Conservation (phyloP, 1,140 invertebrate genomes). For the Atta colombica region DNA sequence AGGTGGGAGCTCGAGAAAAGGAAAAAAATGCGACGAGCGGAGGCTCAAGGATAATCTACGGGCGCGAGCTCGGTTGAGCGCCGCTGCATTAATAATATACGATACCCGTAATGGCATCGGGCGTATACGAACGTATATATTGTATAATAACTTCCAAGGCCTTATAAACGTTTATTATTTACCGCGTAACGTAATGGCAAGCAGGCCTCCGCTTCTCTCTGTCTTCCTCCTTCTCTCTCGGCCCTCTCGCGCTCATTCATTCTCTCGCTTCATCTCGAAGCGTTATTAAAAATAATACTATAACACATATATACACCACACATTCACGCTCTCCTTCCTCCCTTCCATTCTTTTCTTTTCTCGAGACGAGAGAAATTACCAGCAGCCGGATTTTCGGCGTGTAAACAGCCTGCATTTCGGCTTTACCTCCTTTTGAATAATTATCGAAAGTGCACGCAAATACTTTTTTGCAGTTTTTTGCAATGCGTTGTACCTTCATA, state of each 20-base stretch:
- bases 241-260: not conserved
- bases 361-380: slow-evolving; percentile 63
- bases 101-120: slow-evolving; percentile 86
- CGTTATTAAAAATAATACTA: slow-evolving; percentile 76
- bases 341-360: slow-evolving; percentile 44
- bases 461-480: slow-evolving; percentile 68
- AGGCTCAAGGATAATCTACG: slow-evolving; percentile 66
- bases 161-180: slow-evolving; percentile 87
- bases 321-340: not conserved
- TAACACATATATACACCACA: slow-evolving; percentile 37
- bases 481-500: not conserved
- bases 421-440: slow-evolving; percentile 49
- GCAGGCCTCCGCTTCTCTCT: slow-evolving; percentile 80
- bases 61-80: slow-evolving; percentile 81
- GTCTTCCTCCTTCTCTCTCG: slow-evolving; percentile 66
- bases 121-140: slow-evolving; percentile 86
- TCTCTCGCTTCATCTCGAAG: slow-evolving; percentile 53
- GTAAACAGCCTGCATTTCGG: slow-evolving; percentile 47
- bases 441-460: slow-evolving; percentile 13
- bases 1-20: slow-evolving; percentile 67
- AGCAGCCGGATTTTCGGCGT: slow-evolving; percentile 63
- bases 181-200: slow-evolving; percentile 86
- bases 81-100: slow-evolving; percentile 87
- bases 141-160: slow-evolving; percentile 87
- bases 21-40: slow-evolving; percentile 63